Conservation (phyloP, 2,888 invertebrate species). For the Coenonympha arcania region DNA sequence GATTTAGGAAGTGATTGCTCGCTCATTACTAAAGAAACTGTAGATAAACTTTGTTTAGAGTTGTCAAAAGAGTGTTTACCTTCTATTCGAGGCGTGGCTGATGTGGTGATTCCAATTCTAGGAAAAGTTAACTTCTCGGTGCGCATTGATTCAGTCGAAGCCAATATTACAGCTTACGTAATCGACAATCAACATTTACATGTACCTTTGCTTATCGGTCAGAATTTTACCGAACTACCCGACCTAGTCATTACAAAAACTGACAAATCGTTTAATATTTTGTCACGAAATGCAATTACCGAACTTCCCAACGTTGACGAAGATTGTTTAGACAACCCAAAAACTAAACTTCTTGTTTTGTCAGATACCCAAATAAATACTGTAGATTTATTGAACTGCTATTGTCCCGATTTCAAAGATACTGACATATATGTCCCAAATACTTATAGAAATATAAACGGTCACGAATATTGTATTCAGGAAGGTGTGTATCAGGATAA, state of each 20-base stretch:
- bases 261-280: not conserved
- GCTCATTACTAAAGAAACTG: not conserved
- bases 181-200: not conserved
- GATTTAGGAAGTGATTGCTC: constrained; percentile 4
- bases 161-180: not conserved
- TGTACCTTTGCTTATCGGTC: not conserved
- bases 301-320: not conserved
- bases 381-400: no score
- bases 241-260: constrained; percentile 1
- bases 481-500: no score
- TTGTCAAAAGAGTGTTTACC: no score
- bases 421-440: no score
- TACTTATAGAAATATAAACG: no score
- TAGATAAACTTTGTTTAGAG: not conserved
- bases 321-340: not conserved
- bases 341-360: not conserved
- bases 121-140: not conserved
- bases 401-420: no score
- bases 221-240: no score
- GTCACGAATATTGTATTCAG: no score
- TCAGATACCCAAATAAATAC: no score
- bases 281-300: not conserved
- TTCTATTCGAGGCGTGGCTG: not conserved
- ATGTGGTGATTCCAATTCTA: not conserved
- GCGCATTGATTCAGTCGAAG: not conserved